Conservation (phyloP, 2,888 invertebrate species). For the Luperina nickerlii region DNA sequence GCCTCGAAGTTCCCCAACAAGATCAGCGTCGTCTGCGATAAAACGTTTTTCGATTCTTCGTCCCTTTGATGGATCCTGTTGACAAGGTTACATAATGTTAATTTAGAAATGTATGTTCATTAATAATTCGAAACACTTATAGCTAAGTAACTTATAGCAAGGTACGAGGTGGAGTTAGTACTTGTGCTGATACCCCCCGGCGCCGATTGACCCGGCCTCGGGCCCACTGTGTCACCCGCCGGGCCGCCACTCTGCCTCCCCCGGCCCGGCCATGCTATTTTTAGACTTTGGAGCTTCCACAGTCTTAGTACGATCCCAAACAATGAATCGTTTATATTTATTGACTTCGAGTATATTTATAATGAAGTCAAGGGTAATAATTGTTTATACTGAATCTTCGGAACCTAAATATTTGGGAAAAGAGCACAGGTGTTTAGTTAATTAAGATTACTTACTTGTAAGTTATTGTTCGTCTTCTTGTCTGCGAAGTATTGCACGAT, state of each 20-base stretch:
- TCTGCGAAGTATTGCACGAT: conserved; percentile 87
- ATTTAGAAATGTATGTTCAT: conserved; percentile 24
- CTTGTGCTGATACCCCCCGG: conserved; percentile 70
- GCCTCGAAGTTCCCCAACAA: conserved; percentile 91
- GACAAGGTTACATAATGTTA: conserved; percentile 67
- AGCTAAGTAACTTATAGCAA: conserved; percentile 62
- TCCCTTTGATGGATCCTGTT: conserved; percentile 79
- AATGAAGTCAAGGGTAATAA: conserved; percentile 17
- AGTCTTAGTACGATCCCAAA: conserved; percentile 74
- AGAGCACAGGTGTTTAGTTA: neutral
- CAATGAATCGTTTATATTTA: conserved; percentile 66
- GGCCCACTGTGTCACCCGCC: conserved; percentile 85
- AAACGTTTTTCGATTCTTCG: conserved; percentile 91
- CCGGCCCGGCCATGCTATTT: conserved; percentile 87
- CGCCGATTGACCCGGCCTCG: conserved; percentile 87
- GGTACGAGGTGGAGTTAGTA: conserved; percentile 70
- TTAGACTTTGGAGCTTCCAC: conserved; percentile 85
- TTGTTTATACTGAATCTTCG: conserved; percentile 14
- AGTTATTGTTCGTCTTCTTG: conserved; percentile 87
- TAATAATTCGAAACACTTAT: conserved; percentile 45
- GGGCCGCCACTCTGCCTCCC: conserved; percentile 84
- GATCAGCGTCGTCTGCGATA: conserved; percentile 91
- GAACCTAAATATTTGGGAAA: conserved; percentile 15
- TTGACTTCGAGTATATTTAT: conserved; percentile 33
- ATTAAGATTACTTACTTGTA: conserved; percentile 88